Conservation (phyloP, 2,888 invertebrate species). For the Dicycla oo region DNA sequence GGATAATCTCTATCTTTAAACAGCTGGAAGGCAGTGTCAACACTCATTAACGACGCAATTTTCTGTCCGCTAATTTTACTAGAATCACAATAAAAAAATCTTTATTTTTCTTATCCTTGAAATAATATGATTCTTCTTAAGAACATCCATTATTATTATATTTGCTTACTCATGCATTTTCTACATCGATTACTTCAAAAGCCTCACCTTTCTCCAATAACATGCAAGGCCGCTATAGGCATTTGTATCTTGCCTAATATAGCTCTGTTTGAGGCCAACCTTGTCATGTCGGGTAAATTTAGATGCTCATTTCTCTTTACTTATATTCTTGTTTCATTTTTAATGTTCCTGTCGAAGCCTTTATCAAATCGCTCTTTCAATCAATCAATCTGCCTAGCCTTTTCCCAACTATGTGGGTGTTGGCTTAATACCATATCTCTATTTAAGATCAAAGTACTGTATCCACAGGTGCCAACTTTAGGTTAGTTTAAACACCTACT, state of each 20-base stretch:
- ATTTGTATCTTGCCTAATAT: constrained; percentile 38
- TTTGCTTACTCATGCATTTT: constrained; percentile 30
- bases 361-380: no score
- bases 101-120: not conserved
- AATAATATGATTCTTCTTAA: constrained; percentile 8
- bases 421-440: no score
- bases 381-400: no score
- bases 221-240: constrained; percentile 32
- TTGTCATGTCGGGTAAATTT: constrained; percentile 16
- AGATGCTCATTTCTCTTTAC: constrained; percentile 13
- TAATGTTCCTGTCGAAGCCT: not conserved
- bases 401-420: no score
- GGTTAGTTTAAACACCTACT: no score
- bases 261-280: constrained; percentile 2
- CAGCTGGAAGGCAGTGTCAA: constrained; percentile 1
- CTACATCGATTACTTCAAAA: constrained; percentile 27
- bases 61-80: not conserved
- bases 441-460: not conserved
- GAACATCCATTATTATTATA: constrained; percentile 45
- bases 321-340: constrained; percentile 6
- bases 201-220: constrained; percentile 33
- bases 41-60: not conserved
- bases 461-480: no score
- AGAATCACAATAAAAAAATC: not conserved
- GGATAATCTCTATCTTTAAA: not conserved